Base-by-base conservation (phyloP, 2,888 invertebrate species). In the Nomada hirtipes region DNA sequence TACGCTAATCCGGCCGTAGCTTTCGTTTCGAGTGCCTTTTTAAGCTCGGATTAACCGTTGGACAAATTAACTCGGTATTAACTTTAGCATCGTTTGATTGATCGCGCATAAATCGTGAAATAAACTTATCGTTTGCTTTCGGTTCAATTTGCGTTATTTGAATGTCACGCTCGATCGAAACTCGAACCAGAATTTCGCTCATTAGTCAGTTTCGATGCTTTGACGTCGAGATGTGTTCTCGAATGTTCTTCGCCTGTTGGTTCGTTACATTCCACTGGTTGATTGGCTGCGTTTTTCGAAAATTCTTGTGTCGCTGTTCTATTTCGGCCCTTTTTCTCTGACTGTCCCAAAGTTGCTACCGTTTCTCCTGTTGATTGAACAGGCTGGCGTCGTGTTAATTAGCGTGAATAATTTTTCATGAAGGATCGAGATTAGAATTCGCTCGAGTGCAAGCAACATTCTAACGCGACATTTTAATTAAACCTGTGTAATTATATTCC, bases 51-150 rank as follows among this genome's bases (percentile, higher is more conserved):
- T 90, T 88, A 88, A 86, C 73, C 57, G 53, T 26, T 52, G 79
- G 74, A 85, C 85, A 84, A 88, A 89, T 87, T 90, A 90, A 86
- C 84, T 84, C 79, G 72, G 64, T 29, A 76, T 72, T 79, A 84
- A 85, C 79, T 84, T 70, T 64, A 42, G 63, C 44, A 29, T 3
- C 26, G 67, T 71, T 82, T 77, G 79, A 84, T 82, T 82, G 69
- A 80, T 77, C 59, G 65, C 59, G 55, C 23, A 61, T 61, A 61
- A 80, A 44, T 57, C 55, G 13, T 52, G n/a, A 64, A 50, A 23
- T 36, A 72, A 81, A 50, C 57, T 60, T 67, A 47, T 18, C 23
- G 59, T 55, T 44, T 23, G 11, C 50, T 26, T 20, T 36, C 53
- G 63, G 59, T 60, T 61, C 13, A 10, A 18, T 7, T 15, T 47